phyloP scores from a whole-genome alignment of 2,113 vertebrate genomes.

The Sprattus sprattus region DNA sequence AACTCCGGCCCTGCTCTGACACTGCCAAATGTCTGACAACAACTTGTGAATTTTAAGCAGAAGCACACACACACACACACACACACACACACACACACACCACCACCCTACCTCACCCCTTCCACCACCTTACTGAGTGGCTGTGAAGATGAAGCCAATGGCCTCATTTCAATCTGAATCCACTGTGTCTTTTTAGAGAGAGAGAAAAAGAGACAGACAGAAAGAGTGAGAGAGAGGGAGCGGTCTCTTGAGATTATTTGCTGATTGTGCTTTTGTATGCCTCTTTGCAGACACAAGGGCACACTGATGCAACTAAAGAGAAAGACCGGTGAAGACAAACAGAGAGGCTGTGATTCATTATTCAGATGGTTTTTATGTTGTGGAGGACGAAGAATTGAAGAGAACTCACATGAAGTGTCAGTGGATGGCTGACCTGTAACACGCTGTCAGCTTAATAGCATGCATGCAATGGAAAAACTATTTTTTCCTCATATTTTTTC shows the following conservation, averaged over 20 bases:
- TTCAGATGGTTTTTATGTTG: neutral
- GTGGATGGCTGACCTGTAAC: neutral
- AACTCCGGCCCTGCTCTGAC: conserved; percentile 51
- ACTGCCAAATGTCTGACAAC: conserved; percentile 49
- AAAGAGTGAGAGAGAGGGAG: neutral
- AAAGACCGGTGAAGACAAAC: neutral
- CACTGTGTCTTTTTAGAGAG: conserved; percentile 25
- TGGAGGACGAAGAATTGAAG: neutral
- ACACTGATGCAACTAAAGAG: neutral
- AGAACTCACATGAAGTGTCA: neutral
- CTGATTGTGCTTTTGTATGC: conserved; percentile 40
- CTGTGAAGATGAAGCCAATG: conserved; percentile 19
- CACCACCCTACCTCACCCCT: neutral
- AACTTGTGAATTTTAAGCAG: conserved; percentile 52
- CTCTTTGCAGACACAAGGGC: neutral
- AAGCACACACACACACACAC: conserved; percentile 14
- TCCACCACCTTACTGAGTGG: conserved; percentile 1
- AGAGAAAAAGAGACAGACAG: neutral
- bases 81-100: conserved; percentile 4
- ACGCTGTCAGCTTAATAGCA: neutral
- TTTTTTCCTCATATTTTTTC: neutral
- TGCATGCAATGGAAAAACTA: neutral
- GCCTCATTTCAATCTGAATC: conserved; percentile 26
- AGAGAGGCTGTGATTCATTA: neutral
- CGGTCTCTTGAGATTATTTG: conserved; percentile 34